These are phyloP conservation scores for Malurus leucopterus DNA, from an alignment of 2,797 vertebrate species.

Conservation along the genomic window DNA sequence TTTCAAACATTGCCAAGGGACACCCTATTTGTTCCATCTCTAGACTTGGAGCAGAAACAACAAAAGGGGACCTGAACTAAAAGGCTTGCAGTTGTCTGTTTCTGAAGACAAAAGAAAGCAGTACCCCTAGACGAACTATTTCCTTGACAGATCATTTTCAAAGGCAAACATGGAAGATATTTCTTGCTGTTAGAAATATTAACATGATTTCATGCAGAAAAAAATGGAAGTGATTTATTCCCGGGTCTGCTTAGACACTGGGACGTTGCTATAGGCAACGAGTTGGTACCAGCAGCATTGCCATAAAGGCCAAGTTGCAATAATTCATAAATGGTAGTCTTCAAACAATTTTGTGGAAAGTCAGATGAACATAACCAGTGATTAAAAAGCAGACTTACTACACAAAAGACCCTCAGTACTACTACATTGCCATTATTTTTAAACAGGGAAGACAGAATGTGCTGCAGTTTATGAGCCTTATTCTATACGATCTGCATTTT, in stretches of 20 bases:
- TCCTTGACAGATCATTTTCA: background rate
- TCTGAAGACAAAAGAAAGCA: background rate
- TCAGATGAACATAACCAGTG: background rate
- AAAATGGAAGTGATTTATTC: background rate
- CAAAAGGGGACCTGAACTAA: background rate
- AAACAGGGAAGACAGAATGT: background rate
- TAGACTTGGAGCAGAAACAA: background rate
- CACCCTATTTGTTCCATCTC: background rate
- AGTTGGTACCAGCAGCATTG: background rate
- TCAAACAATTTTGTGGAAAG: background rate
- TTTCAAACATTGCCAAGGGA: background rate
- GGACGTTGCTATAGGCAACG: background rate
- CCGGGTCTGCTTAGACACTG: background rate
- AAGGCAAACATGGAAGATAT: background rate
- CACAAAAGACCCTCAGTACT: background rate
- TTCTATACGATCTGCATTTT: background rate
- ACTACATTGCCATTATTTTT: background rate
- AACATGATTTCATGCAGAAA: background rate
- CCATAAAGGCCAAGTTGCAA: background rate
- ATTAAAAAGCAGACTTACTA: background rate
- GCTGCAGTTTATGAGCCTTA: background rate
- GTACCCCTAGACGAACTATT: background rate
- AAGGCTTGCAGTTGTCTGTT: background rate
- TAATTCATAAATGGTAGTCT: background rate
- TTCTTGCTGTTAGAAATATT: background rate